Evolutionary conservation across 2,113 vertebrate genomes (phyloP).

Genomic region (human (Homo sapiens)): DNA sequence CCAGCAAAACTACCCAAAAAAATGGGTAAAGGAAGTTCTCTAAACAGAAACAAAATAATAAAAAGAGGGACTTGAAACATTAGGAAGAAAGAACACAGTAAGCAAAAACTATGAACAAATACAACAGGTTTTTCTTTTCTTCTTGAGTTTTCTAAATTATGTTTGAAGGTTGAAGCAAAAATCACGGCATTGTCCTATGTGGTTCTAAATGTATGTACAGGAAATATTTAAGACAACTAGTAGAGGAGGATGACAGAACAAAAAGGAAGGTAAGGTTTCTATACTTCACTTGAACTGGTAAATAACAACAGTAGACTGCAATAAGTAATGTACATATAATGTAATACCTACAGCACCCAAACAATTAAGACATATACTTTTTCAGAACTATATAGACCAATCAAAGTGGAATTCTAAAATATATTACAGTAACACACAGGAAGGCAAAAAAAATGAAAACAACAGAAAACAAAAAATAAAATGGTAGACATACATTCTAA

Average conservation of each 20-base stretch:
- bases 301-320: neutral
- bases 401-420: neutral
- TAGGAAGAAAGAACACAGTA: neutral
- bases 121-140: neutral
- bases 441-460: neutral
- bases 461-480: neutral
- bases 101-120: neutral
- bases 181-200: neutral
- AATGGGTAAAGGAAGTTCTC: neutral
- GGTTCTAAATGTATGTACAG: neutral
- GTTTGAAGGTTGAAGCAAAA: neutral
- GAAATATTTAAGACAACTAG: neutral
- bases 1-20: neutral
- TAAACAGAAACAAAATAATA: neutral
- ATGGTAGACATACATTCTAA: neutral
- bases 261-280: neutral
- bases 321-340: neutral
- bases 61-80: neutral
- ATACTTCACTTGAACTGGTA: neutral
- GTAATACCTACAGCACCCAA: neutral
- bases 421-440: neutral
- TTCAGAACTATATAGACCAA: neutral
- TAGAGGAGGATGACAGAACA: neutral
- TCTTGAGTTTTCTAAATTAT: neutral
- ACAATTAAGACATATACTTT: neutral